Conservation (phyloP, 2,797 vertebrate genomes). For the Etheostoma perlongum region DNA sequence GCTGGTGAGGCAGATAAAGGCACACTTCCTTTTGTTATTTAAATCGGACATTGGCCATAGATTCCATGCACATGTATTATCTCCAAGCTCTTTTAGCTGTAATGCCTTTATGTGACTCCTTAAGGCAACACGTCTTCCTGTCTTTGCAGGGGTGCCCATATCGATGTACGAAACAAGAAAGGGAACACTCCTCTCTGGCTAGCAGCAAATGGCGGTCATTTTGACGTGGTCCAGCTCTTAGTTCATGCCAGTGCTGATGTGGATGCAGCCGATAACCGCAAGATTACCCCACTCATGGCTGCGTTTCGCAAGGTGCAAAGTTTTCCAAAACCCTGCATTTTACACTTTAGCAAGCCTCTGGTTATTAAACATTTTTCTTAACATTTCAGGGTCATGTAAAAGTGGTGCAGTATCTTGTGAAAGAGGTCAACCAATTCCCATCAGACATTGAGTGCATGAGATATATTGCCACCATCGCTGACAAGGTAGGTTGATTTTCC, state of each 20-base stretch:
- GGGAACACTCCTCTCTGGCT: conserved; percentile 98
- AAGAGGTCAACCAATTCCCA: conserved; percentile 98
- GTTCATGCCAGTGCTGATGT: conserved; percentile 97
- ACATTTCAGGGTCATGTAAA: conserved; percentile 95
- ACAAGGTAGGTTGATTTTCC: conserved; percentile 88
- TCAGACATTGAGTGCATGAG: conserved; percentile 99
- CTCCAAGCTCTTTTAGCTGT: neutral
- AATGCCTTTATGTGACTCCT: neutral
- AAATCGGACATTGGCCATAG: neutral
- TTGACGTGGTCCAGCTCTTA: conserved; percentile 96
- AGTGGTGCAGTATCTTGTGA: conserved; percentile 98
- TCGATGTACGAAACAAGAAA: conserved; percentile 99
- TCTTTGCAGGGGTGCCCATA: conserved; percentile 92
- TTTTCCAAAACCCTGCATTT: neutral
- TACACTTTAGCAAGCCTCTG: neutral
- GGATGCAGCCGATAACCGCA: conserved; percentile 98
- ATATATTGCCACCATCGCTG: conserved; percentile 98
- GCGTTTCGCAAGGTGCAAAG: conserved; percentile 94
- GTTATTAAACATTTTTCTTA: conserved; percentile 19
- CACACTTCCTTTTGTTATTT: neutral
- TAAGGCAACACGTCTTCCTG: neutral
- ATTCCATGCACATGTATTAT: neutral
- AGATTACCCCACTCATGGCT: conserved; percentile 99
- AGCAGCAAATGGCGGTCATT: conserved; percentile 97
- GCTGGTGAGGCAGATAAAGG: neutral